Evolutionary conservation across 1,140 invertebrate genomes (phyloP).

Genomic region (Drosophila lacteicornis): DNA sequence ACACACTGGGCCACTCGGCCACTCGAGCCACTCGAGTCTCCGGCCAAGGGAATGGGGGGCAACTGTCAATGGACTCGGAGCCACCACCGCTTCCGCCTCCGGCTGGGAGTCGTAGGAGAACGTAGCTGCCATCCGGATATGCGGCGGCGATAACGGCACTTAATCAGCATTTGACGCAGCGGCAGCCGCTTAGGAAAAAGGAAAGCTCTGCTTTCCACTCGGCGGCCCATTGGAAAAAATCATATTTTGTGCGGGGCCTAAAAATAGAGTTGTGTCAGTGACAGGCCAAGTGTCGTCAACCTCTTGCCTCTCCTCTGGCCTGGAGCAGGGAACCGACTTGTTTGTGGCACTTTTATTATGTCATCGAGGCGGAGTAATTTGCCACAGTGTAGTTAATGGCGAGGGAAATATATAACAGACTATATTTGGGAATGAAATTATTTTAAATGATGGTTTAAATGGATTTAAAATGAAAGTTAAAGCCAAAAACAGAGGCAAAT

Average conservation of each 20-base stretch:
- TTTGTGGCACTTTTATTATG: conserved; percentile 60
- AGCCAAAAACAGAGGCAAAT: too few species aligned
- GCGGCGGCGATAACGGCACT: conserved; percentile 56
- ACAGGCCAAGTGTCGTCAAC: conserved; percentile 32
- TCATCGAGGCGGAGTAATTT: conserved; percentile 5
- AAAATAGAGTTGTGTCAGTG: conserved; percentile 34
- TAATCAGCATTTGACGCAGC: conserved; percentile 70
- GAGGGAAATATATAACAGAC: not conserved
- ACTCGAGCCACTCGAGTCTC: conserved; percentile 26
- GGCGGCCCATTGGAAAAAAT: conserved; percentile 24
- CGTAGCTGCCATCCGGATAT: conserved; percentile 36
- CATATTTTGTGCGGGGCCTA: conserved; percentile 35
- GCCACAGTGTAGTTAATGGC: not conserved
- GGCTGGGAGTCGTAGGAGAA: not conserved
- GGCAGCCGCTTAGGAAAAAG: not conserved
- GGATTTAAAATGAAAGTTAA: not conserved
- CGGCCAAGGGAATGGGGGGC: conserved; percentile 17
- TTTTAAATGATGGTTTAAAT: not conserved
- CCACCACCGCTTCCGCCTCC: not conserved
- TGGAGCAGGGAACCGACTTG: conserved; percentile 10
- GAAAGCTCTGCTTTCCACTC: not conserved
- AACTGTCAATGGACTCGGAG: conserved; percentile 44
- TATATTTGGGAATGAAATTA: not conserved
- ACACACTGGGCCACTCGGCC: conserved; percentile 7
- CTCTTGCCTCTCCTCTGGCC: not conserved